Percentiles rank a stretch among this genome's conserved stretches.
phyloP scores from a whole-genome alignment of 2,113 vertebrate genomes.

The Zapus hudsonius region DNA sequence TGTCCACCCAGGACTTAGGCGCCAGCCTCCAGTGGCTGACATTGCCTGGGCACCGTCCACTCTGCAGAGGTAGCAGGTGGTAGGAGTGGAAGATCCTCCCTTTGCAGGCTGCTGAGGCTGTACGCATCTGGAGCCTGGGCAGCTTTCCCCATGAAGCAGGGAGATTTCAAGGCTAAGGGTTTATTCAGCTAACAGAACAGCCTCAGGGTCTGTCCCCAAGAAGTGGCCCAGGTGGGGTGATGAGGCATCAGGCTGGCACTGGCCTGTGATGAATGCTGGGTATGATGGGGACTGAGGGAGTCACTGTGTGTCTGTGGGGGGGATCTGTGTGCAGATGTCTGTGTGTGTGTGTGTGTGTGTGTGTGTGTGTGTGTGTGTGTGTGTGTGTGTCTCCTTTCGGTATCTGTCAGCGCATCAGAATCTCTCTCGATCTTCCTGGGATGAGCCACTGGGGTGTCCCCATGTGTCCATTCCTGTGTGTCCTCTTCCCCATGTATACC shows the following conservation, averaged over 20 bases:
- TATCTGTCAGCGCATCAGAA: slow-evolving; percentile 54
- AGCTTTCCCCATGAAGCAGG: background rate
- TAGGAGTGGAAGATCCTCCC: too few relatives aligned
- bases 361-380: too few relatives aligned
- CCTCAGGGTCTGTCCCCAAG: background rate
- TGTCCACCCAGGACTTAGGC: background rate
- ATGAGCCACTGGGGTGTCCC: background rate
- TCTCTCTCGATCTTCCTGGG: too few relatives aligned
- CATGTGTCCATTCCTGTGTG: background rate
- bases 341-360: slow-evolving; percentile 13
- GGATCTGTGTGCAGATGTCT: background rate
- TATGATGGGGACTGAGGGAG: background rate
- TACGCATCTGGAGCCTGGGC: background rate
- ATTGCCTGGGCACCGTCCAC: too few relatives aligned
- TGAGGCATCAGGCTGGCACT: background rate
- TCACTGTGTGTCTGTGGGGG: too few relatives aligned
- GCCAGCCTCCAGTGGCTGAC: background rate
- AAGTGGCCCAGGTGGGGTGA: too few relatives aligned
- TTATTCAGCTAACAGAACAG: background rate
- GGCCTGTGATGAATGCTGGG: background rate
- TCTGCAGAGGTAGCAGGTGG: background rate
- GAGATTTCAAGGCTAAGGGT: background rate
- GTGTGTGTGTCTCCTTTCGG: background rate
- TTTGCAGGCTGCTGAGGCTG: too few relatives aligned
- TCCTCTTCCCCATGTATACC: too few relatives aligned